Evolutionary conservation across 1,140 invertebrate species (phyloP), one percentile per base, ranked within the genome.

Genomic region (Drosophila teissieri): DNA sequence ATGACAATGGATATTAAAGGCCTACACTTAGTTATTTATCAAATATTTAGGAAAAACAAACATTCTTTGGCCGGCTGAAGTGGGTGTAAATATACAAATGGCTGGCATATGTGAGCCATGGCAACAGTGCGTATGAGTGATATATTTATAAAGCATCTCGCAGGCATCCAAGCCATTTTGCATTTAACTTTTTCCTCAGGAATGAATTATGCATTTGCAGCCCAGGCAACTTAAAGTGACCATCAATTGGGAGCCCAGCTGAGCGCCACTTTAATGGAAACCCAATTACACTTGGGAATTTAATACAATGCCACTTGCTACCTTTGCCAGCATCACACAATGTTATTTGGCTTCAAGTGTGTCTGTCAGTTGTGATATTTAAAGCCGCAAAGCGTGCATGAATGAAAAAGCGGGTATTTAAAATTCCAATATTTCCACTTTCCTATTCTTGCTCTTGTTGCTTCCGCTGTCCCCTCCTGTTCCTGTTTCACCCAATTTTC

Each of bases 401-500:
- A 31, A 31, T 3, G 14, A 10, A 45, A 11, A 45, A 17, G n/a
- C 27, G 51, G 46, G 45, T 68, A 64, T 44, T 51, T 51, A 5
- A 17, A 49, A 14, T 44, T 68, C 19, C 14, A 27, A 51, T 64
- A 68, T 68, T 4, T 27, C 4, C 31, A 15, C 27, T 36, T 14
- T 27, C 12, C 46, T 34, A 65, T 68, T 64, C 37, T 62, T 49
- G 17, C n/a, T 42, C 19, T 65, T 62, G 36, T 36, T 67, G 24
- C 36, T 36, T 24, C 14, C 17, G 37, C 3, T 39, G 37, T 40
- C n/a, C 27, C 12, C 8, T 10, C 19, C n/a, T n/a, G 17, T 24
- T 5, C 27, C 44, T 69, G 36, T 57, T 54, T 19, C 27, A 57
- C 51, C 42, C 67, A 57, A 70, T 70, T 56, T 70, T 70, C 67